Conservation (phyloP, 2,888 invertebrate species). For the Idaea straminata region DNA sequence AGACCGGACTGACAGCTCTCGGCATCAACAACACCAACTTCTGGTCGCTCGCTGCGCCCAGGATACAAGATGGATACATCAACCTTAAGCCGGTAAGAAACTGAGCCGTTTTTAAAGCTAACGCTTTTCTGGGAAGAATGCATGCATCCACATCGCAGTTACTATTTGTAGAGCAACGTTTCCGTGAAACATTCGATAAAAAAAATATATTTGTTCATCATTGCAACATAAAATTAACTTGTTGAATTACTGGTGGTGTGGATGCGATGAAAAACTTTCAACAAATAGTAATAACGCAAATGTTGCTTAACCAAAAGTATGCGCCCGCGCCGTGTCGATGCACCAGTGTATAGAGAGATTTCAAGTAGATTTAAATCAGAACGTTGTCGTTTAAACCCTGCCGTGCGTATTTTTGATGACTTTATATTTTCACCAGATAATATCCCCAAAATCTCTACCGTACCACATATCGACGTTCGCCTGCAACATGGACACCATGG, state of each 20-base stretch:
- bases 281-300: no score
- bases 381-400: neutral
- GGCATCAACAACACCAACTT: constrained; percentile 73
- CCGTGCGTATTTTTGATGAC: neutral
- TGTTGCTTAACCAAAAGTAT: no score
- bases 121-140: neutral
- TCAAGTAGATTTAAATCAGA: no score
- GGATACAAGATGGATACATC: constrained; percentile 54
- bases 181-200: no score
- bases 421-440: constrained; percentile 37
- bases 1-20: constrained; percentile 40
- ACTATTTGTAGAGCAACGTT: no score
- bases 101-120: neutral
- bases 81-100: constrained; percentile 55
- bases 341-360: no score
- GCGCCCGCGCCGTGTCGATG: no score
- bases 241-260: no score
- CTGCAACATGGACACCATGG: constrained; percentile 54
- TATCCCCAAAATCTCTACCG: constrained; percentile 44
- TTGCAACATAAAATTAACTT: no score
- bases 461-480: constrained; percentile 51
- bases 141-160: no score
- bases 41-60: constrained; percentile 68
- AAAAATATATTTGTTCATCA: no score
- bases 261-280: no score